Evolutionary conservation across 1,140 invertebrate species (phyloP).

Genomic region (Drosophila rufa): DNA sequence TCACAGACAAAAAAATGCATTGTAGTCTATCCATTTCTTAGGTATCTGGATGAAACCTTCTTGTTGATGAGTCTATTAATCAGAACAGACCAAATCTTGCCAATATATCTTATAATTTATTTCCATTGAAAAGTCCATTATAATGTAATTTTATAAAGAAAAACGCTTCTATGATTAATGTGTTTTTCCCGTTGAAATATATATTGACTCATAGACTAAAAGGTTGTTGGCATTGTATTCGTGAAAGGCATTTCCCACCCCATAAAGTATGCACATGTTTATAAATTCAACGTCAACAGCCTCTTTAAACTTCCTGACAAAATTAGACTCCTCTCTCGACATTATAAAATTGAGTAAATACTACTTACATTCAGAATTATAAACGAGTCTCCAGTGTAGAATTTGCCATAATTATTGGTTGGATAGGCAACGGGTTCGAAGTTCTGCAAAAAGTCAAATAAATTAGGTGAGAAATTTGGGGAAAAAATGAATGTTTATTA

Average conservation of each 20-base stretch:
- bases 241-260: background rate
- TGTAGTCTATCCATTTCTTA: no score
- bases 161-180: background rate
- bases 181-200: background rate
- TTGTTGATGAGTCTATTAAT: no score
- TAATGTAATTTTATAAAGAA: background rate
- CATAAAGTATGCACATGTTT: background rate
- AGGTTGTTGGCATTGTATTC: background rate
- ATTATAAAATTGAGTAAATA: background rate
- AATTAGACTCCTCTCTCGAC: background rate
- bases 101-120: background rate
- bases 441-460: constrained; percentile 87
- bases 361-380: constrained; percentile 93
- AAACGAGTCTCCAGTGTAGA: constrained; percentile 95
- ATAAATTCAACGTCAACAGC: background rate
- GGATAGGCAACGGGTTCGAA: constrained; percentile 92
- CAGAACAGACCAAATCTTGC: background rate
- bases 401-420: constrained; percentile 93
- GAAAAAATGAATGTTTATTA: constrained; percentile 16
- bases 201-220: background rate
- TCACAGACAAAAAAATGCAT: no score
- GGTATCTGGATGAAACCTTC: no score
- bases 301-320: background rate
- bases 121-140: background rate
- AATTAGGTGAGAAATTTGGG: constrained; percentile 25